These are phyloP conservation scores for Mycalesis mineus DNA, from an alignment of 2,888 invertebrate genomes.

Conservation along the genomic window DNA sequence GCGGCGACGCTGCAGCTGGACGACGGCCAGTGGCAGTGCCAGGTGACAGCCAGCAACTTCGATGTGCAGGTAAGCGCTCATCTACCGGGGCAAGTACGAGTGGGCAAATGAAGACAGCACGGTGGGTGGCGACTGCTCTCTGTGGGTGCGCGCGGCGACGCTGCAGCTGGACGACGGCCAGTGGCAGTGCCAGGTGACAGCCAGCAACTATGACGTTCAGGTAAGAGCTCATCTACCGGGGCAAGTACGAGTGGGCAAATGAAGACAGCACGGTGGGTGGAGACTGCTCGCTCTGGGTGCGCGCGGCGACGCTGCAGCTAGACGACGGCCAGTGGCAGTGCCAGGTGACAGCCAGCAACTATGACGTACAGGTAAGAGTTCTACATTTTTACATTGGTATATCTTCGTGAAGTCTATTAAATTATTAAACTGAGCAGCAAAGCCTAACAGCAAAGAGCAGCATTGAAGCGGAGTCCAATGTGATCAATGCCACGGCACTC, in stretches of 20 bases:
- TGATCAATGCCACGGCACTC: too few relatives aligned
- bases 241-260: too few relatives aligned
- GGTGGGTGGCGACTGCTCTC: constrained; percentile 87
- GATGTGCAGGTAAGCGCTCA: constrained; percentile 81
- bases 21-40: constrained; percentile 95
- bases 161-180: constrained; percentile 92
- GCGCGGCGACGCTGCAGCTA: constrained; percentile 88
- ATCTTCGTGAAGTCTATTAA: too few relatives aligned
- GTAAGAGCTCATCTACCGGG: too few relatives aligned
- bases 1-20: constrained; percentile 90
- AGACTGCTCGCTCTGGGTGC: constrained; percentile 91
- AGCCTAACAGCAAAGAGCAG: too few relatives aligned
- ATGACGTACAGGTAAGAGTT: too few relatives aligned
- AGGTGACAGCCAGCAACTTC: constrained; percentile 93
- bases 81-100: constrained; percentile 92
- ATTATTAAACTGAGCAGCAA: too few relatives aligned
- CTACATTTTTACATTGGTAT: too few relatives aligned
- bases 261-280: too few relatives aligned
- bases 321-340: constrained; percentile 96
- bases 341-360: constrained; percentile 94
- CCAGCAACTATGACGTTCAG: constrained; percentile 88
- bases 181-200: constrained; percentile 96
- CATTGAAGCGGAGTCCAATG: too few relatives aligned
- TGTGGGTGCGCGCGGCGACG: constrained; percentile 89
- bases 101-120: constrained; percentile 84